Percentiles rank a stretch among this genome's conserved stretches.
Conservation (phyloP, 2,113 vertebrate species). For the cat (Felis catus) region F.catus_Fca126_mat1.0 CM031417.1:123718501-123719000, state of each 20-base stretch:
- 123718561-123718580: background rate
- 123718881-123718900: constrained; percentile 59
- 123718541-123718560: background rate
- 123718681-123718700: constrained; percentile 65
- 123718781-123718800: constrained; percentile 82
- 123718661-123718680: constrained; percentile 66
- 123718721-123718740: constrained; percentile 82
- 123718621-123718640: constrained; percentile 18
- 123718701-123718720: constrained; percentile 81
- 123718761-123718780: constrained; percentile 81
- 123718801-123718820: constrained; percentile 80
- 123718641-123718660: constrained; percentile 25
- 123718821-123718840: constrained; percentile 68
- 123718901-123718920: constrained; percentile 62
- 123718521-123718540: background rate
- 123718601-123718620: background rate
- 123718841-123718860: constrained; percentile 7
- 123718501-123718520: background rate
- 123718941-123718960: constrained; percentile 4
- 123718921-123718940: constrained; percentile 25
- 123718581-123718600: background rate
- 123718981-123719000: background rate
- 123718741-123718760: constrained; percentile 80
- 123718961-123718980: background rate
- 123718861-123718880: constrained; percentile 47